Percentiles rank a stretch among this genome's conserved stretches.
phyloP scores from a whole-genome alignment of 1,140 invertebrate genomes.

The Drosophila pseudoananassae region DNA sequence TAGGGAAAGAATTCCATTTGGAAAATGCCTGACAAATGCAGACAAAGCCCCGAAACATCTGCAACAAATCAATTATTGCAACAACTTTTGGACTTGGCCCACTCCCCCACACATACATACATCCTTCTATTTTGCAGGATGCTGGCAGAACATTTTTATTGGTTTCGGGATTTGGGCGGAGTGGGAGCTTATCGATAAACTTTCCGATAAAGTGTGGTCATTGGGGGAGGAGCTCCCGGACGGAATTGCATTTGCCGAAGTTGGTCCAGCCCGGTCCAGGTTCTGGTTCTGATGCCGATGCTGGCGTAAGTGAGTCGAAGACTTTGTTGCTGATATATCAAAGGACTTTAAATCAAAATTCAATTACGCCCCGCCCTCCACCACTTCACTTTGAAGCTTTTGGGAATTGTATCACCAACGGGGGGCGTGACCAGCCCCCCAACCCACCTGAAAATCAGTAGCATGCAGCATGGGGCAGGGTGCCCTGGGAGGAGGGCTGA shows the following conservation, averaged over 20 bases:
- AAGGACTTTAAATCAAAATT: slow-evolving; percentile 80
- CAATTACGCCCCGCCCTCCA: slow-evolving; percentile 60
- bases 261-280: not conserved
- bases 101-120: not conserved
- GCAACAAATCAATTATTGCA: slow-evolving; percentile 75
- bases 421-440: slow-evolving; percentile 2
- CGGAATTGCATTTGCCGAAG: slow-evolving; percentile 36
- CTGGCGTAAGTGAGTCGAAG: slow-evolving; percentile 45
- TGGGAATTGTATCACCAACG: slow-evolving; percentile 43
- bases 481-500: slow-evolving; percentile 13
- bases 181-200: slow-evolving; percentile 62
- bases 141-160: slow-evolving; percentile 67
- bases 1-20: slow-evolving; percentile 34
- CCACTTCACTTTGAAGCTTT: slow-evolving; percentile 45
- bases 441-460: slow-evolving; percentile 1
- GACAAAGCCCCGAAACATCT: slow-evolving; percentile 63
- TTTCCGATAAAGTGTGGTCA: slow-evolving; percentile 44
- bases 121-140: slow-evolving; percentile 10
- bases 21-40: slow-evolving; percentile 48
- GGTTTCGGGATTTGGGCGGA: slow-evolving; percentile 19
- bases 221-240: not conserved
- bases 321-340: slow-evolving; percentile 62
- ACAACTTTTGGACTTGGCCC: slow-evolving; percentile 62
- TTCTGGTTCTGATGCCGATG: not conserved
- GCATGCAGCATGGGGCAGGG: too few species aligned